These are phyloP conservation scores for Bufo gargarizans DNA, from an alignment of 2,113 vertebrate species.

Conservation along the genomic window DNA sequence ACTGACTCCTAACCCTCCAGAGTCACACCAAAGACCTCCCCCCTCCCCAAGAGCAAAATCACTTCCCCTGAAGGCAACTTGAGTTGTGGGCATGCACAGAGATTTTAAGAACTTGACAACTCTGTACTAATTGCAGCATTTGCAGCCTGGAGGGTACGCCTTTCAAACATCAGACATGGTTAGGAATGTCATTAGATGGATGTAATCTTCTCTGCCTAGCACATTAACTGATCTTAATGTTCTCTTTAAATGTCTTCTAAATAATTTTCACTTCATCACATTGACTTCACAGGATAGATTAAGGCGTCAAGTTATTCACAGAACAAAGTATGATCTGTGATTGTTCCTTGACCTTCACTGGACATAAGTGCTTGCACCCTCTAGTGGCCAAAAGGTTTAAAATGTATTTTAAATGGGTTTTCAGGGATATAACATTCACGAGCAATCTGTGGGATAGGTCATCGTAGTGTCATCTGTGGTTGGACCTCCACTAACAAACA, in stretches of 20 bases:
- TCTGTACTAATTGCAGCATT: background rate
- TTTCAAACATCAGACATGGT: constrained; percentile 18
- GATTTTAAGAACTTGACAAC: background rate
- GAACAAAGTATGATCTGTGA: constrained; percentile 23
- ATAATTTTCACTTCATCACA: constrained; percentile 29
- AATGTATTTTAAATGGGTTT: background rate
- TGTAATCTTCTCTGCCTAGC: constrained; percentile 3
- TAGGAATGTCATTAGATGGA: background rate
- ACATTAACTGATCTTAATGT: constrained; percentile 32
- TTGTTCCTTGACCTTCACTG: constrained; percentile 17
- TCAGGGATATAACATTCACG: background rate
- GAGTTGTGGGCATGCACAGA: background rate
- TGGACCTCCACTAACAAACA: background rate
- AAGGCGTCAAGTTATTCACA: background rate
- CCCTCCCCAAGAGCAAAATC: background rate
- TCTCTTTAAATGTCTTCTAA: constrained; percentile 27
- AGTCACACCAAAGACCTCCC: background rate
- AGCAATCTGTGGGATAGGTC: background rate
- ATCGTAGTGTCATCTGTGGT: background rate
- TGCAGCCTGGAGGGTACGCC: background rate
- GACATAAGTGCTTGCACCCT: background rate
- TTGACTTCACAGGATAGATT: constrained; percentile 1
- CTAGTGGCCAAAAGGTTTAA: constrained; percentile 8
- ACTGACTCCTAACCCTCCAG: background rate
- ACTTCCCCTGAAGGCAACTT: background rate